Evolutionary conservation across 92 coral and sea anemone species (phyloP).

Genomic region (Porites rus): DNA sequence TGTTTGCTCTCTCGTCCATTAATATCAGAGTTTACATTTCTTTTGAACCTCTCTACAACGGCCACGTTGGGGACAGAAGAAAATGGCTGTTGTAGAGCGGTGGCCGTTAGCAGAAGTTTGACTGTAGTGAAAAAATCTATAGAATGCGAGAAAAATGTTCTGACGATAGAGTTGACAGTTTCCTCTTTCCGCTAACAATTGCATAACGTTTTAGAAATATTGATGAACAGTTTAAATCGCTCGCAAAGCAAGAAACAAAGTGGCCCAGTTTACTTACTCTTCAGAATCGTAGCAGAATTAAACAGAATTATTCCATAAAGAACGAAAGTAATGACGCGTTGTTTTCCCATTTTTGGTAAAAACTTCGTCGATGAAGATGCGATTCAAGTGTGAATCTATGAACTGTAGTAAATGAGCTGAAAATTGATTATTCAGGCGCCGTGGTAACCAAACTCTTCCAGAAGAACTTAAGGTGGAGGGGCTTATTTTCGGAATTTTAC

Average conservation of each 20-base stretch:
- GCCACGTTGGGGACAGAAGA: too few relatives aligned
- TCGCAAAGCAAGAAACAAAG: background rate
- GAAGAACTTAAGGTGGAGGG: constrained; percentile 3
- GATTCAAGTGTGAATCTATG: background rate
- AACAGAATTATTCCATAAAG: constrained; percentile 38
- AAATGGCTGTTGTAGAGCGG: too few relatives aligned
- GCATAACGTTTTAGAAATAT: background rate
- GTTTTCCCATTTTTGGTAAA: constrained; percentile 24
- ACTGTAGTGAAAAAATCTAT: background rate
- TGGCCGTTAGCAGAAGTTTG: too few relatives aligned
- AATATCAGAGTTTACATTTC: background rate
- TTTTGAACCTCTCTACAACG: background rate
- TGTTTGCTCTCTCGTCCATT: background rate
- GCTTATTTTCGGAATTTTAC: too few relatives aligned
- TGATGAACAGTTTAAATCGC: background rate
- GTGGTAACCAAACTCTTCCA: background rate
- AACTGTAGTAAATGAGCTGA: background rate
- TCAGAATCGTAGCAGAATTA: constrained; percentile 14
- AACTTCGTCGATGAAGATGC: too few relatives aligned
- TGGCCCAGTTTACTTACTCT: constrained; percentile 14
- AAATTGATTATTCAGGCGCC: background rate
- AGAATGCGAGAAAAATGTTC: background rate
- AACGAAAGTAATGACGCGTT: background rate
- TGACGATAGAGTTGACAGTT: background rate
- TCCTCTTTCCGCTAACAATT: background rate